Evolutionary conservation across 2,797 vertebrate species (phyloP).

Genomic region (Poeciliopsis paucimaculata): DNA sequence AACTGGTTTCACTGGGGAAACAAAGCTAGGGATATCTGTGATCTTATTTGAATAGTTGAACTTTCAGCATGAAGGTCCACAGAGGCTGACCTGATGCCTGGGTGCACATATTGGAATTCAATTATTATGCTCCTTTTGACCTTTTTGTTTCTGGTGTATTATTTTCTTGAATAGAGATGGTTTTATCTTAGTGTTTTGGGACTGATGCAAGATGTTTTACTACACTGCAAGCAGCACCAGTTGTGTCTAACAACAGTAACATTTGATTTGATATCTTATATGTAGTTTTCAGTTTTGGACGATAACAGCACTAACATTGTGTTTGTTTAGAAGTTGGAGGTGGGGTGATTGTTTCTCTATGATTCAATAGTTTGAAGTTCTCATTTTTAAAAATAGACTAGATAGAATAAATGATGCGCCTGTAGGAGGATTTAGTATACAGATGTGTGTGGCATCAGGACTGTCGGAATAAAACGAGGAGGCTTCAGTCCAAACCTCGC

Average conservation of each 20-base stretch:
- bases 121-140: constrained; percentile 83
- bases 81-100: constrained; percentile 73
- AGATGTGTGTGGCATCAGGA: constrained; percentile 24
- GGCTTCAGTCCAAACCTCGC: constrained; percentile 23
- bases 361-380: constrained; percentile 6
- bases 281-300: constrained; percentile 23
- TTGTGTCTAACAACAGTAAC: constrained; percentile 31
- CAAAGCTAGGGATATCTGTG: constrained; percentile 43
- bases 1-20: constrained; percentile 59
- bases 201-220: constrained; percentile 47
- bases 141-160: constrained; percentile 84
- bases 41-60: constrained; percentile 64
- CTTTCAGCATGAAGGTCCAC: constrained; percentile 49
- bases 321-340: constrained; percentile 4
- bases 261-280: constrained; percentile 33
- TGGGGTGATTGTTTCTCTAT: constrained; percentile 2
- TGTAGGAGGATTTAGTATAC: constrained; percentile 30
- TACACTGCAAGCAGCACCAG: constrained; percentile 33
- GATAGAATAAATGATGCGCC: neutral
- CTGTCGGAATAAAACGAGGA: constrained; percentile 33
- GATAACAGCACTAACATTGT: constrained; percentile 19
- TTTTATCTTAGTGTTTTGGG: constrained; percentile 41
- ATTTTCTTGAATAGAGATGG: constrained; percentile 76
- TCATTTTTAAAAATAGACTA: constrained; percentile 22
- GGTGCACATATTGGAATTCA: constrained; percentile 86